Evolutionary conservation across 2,113 vertebrate genomes (phyloP), one percentile per base, ranked within the genome.

Genomic region (Misgurnus mizolepis): DNA sequence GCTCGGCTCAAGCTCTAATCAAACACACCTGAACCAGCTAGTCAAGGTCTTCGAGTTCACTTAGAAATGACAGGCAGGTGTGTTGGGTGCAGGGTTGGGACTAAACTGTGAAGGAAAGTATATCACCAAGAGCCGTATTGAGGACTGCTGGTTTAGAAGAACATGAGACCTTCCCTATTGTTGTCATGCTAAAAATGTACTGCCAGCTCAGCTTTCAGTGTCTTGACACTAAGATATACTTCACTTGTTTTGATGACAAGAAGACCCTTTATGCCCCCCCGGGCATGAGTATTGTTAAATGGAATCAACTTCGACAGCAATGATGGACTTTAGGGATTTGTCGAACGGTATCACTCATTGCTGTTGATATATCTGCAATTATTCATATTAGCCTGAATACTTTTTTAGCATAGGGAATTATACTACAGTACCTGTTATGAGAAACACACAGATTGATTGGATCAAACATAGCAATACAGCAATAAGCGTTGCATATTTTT

Each of bases 11-110:
- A 53, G 15, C 50, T 18, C n/a, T 50, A 22, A 27, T 49, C 47
- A 69, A 69, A 50, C 27, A 70, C 6, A 68, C 18, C 22, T 68
- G 10, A 49, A 68, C 45, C 18, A 68, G 67, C 47, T 47, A 68
- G 67, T 27, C 49, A 53, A 53, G 49, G 49, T 53, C 49, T 53
- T 53, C 47, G 18, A 68, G 67, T 68, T 68, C 43, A 67, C 45
- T 7, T 49, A 18, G 18, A 49, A 68, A 68, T 49, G 43, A 49
- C 43, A 27, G 67, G 43, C 18, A 45, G 10, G 49, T 53, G 17
- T n/a, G 55, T 58, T 58, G 55, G 15, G 49, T 17, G 53, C 53
- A 56, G 53, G 14, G 53, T 56, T 56, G 50, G 14, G 15, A 53
- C 50, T 53, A 9, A 55, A 53, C 50, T 53, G 43, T n/a, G 11